Evolutionary conservation across 2,113 vertebrate genomes (phyloP).

Genomic region (Cyanoderma ruficeps): DNA sequence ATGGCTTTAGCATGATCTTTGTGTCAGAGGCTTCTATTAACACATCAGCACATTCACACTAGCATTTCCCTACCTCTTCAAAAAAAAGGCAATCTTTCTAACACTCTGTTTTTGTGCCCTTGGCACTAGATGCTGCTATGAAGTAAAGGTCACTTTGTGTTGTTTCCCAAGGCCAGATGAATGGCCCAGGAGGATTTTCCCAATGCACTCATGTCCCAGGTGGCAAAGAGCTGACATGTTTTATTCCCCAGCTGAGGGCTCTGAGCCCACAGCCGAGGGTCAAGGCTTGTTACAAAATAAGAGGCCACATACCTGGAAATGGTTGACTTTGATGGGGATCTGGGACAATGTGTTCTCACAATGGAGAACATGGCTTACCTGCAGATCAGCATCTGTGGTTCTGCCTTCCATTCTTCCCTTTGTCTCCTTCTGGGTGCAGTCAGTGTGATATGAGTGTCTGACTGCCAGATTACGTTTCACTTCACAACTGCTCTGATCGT

Average conservation of each 20-base stretch:
- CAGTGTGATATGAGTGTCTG: not conserved
- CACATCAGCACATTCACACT: not conserved
- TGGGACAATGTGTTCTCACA: not conserved
- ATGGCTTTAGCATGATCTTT: not conserved
- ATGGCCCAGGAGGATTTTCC: not conserved
- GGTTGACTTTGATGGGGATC: not conserved
- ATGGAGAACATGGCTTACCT: not conserved
- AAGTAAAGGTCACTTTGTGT: not conserved
- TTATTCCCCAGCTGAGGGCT: not conserved
- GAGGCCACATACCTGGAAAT: not conserved
- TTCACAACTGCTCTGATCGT: not conserved
- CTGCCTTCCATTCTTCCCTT: not conserved
- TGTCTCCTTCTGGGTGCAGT: not conserved
- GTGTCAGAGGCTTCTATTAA: not conserved
- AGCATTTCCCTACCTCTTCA: not conserved
- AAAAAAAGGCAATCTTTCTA: not conserved
- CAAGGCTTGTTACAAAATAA: not conserved
- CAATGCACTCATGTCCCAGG: not conserved
- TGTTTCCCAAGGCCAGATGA: not conserved
- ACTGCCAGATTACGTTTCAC: not conserved
- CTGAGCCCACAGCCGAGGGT: rapidly evolving
- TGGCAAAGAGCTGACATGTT: rapidly evolving
- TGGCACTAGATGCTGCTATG: not conserved
- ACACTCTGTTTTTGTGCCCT: not conserved
- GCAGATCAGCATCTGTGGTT: not conserved